A percentile compares a stretch with the other conserved stretches of the same genome.
Evolutionary conservation across 2,797 vertebrate species (phyloP).

Genomic region (Limnodromus scolopaceus): DNA sequence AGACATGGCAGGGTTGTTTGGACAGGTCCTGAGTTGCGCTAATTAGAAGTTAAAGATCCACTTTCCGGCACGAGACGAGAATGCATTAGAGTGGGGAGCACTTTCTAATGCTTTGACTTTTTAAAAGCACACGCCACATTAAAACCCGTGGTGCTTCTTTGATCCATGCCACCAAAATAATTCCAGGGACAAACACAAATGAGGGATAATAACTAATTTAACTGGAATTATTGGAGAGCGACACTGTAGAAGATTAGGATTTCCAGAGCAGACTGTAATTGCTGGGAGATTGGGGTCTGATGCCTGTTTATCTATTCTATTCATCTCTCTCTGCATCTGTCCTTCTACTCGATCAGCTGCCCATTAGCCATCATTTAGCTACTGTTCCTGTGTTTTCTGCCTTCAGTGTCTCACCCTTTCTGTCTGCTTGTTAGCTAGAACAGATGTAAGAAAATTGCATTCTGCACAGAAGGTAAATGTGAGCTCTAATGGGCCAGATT

Average conservation of each 20-base stretch:
- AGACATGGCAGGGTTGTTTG: constrained; percentile 50
- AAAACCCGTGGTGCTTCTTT: constrained; percentile 44
- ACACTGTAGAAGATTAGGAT: constrained; percentile 32
- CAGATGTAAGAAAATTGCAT: constrained; percentile 40
- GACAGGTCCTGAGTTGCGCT: constrained; percentile 57
- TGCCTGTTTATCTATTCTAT: constrained; percentile 58
- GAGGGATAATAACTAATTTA: constrained; percentile 54
- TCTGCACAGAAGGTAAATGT: constrained; percentile 30
- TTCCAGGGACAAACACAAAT: constrained; percentile 43
- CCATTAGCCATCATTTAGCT: constrained; percentile 60
- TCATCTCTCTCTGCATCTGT: constrained; percentile 67
- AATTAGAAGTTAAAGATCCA: constrained; percentile 74
- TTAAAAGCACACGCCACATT: constrained; percentile 37
- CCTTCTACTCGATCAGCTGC: constrained; percentile 56
- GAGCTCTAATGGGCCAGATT: not conserved
- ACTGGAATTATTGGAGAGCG: constrained; percentile 35
- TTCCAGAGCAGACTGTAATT: constrained; percentile 18
- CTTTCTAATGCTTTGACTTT: constrained; percentile 58
- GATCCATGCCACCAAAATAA: constrained; percentile 53
- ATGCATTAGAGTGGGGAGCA: constrained; percentile 41
- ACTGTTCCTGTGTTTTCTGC: constrained; percentile 9
- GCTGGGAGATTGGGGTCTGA: constrained; percentile 36
- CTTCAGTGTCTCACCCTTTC: constrained; percentile 41
- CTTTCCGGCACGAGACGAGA: constrained; percentile 43
- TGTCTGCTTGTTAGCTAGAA: constrained; percentile 27